Percentiles rank a stretch among this genome's conserved stretches.
phyloP scores from a whole-genome alignment of 2,888 invertebrate species.

The Kryphioiulus occultus region DNA sequence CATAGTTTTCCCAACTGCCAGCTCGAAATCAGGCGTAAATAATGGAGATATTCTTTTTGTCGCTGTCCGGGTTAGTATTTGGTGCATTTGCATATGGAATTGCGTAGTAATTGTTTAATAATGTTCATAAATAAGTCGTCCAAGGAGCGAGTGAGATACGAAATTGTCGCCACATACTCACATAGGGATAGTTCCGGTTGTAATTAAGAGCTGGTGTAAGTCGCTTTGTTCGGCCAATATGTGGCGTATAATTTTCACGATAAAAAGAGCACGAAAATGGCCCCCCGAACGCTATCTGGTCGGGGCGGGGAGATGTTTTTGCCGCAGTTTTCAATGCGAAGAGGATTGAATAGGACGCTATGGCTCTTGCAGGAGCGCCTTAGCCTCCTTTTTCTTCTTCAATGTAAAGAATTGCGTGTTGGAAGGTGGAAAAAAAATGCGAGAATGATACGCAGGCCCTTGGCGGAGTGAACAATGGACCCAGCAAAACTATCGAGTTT shows the following conservation, averaged over 20 bases:
- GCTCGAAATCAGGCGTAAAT: not conserved
- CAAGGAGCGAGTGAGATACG: not conserved
- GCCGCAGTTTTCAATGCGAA: not conserved
- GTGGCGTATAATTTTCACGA: not conserved
- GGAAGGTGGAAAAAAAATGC: not conserved
- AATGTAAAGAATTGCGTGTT: not conserved
- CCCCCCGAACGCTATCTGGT: not conserved
- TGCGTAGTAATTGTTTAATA: conserved; percentile 12
- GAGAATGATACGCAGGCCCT: not conserved
- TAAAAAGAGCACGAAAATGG: not conserved
- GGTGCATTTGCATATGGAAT: conserved; percentile 13
- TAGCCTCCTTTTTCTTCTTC: not conserved
- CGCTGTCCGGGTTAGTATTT: not conserved
- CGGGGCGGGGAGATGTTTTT: not conserved
- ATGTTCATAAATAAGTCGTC: conserved; percentile 18
- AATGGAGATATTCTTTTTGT: not conserved
- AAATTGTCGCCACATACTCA: not conserved
- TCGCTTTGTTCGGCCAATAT: not conserved
- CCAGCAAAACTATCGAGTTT: conserved; percentile 27
- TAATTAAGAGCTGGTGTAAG: conserved; percentile 20
- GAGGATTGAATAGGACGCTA: not conserved
- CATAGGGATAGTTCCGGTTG: conserved; percentile 10
- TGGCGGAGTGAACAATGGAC: conserved; percentile 6
- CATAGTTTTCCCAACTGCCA: not conserved
- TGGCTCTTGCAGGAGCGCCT: not conserved